These are phyloP conservation scores for Mycetomoellerius zeteki DNA, from an alignment of 1,140 invertebrate species.

Conservation along the genomic window DNA sequence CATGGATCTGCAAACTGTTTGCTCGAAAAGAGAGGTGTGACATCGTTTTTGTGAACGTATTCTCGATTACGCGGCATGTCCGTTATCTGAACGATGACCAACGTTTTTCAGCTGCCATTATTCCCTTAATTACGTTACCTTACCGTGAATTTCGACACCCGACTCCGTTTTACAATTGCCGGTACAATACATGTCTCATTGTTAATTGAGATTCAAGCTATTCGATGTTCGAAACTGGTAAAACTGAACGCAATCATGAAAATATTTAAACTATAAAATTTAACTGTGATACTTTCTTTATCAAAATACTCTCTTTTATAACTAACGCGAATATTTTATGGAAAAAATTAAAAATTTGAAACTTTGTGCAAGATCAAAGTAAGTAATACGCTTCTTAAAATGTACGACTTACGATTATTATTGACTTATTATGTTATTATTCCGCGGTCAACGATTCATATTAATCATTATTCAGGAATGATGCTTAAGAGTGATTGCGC, in stretches of 20 bases:
- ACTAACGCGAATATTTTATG: not conserved
- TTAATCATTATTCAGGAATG: constrained; percentile 8
- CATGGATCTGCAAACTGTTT: constrained; percentile 70
- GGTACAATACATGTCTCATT: constrained; percentile 2
- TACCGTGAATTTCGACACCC: constrained; percentile 49
- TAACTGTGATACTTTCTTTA: not conserved
- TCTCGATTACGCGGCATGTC: constrained; percentile 57
- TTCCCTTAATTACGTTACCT: constrained; percentile 66
- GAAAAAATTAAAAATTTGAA: not conserved
- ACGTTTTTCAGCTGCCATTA: constrained; percentile 68
- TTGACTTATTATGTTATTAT: not conserved
- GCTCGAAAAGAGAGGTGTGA: constrained; percentile 68
- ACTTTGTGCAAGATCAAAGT: not conserved
- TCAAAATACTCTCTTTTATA: not conserved
- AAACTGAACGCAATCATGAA: not conserved
- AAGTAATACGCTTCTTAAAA: not conserved
- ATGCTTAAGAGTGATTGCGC: constrained; percentile 27
- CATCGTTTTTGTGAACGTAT: constrained; percentile 64
- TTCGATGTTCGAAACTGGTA: constrained; percentile 21
- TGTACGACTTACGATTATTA: not conserved
- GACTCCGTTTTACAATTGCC: constrained; percentile 46
- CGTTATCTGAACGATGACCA: constrained; percentile 63
- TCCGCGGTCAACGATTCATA: not conserved
- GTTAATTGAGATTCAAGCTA: constrained; percentile 1
- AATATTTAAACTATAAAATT: constrained; percentile 6